phyloP scores from a whole-genome alignment of 2,888 invertebrate species.

The Nyleta sp. region DNA sequence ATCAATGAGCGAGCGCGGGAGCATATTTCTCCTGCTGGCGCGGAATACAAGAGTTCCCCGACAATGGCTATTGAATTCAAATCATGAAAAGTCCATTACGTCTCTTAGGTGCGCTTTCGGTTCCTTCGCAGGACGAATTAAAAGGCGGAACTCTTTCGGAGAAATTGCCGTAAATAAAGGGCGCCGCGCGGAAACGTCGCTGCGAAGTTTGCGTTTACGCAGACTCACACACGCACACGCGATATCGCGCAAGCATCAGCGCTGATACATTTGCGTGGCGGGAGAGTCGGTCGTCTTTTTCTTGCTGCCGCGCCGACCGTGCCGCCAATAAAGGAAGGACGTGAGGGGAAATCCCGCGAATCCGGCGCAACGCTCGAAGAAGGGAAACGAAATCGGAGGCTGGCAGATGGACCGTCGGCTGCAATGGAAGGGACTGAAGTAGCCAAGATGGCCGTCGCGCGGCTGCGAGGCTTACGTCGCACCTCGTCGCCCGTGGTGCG shows the following conservation, averaged over 20 bases:
- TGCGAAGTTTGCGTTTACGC: slow-evolving; percentile 18
- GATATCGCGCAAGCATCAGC: slow-evolving; percentile 30
- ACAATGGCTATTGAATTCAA: slow-evolving; percentile 68
- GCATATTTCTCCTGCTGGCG: slow-evolving; percentile 52
- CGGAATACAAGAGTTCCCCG: slow-evolving; percentile 57
- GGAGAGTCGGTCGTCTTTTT: slow-evolving; percentile 22
- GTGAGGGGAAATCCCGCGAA: slow-evolving; percentile 24
- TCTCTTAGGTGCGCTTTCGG: slow-evolving; percentile 47
- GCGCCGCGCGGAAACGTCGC: slow-evolving; percentile 42
- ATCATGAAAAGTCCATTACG: slow-evolving; percentile 66
- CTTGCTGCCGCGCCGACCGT: background rate
- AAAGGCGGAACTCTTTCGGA: slow-evolving; percentile 59
- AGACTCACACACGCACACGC: slow-evolving; percentile 46
- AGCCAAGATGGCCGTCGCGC: slow-evolving; percentile 77
- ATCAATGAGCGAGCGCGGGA: slow-evolving; percentile 54
- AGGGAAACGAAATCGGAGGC: slow-evolving; percentile 47
- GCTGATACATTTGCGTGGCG: slow-evolving; percentile 38
- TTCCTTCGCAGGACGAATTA: slow-evolving; percentile 59
- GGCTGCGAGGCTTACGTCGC: slow-evolving; percentile 72
- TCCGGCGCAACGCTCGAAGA: slow-evolving; percentile 21
- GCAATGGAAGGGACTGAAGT: slow-evolving; percentile 69
- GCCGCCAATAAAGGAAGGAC: slow-evolving; percentile 46
- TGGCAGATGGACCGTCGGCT: slow-evolving; percentile 72
- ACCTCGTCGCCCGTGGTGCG: slow-evolving; percentile 69
- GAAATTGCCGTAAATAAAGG: slow-evolving; percentile 60